Evolutionary conservation across 2,113 vertebrate genomes (phyloP), one percentile per base, ranked within the genome.

Genomic region (Microtus richardsoni): DNA sequence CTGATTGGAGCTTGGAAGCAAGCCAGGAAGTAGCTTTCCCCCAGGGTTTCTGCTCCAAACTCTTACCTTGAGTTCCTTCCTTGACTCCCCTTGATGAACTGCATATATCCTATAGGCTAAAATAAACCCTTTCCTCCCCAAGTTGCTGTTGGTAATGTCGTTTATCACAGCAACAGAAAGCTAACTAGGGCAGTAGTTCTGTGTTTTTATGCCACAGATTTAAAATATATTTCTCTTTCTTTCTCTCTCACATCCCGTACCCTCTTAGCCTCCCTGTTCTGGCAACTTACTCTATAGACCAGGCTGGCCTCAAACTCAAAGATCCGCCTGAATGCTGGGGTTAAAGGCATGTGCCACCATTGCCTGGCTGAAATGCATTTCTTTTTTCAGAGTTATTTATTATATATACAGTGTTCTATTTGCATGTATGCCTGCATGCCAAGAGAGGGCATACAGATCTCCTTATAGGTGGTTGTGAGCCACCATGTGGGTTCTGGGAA

Each of bases 201-300:
- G 36, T 73, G 78, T 66, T 96, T 96, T 87, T 86, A 71, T 95
- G 83, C 22, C 88, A 13, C 66, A 71, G 33, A 91, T 62, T 64
- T 85, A 39, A 84, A 30, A 62, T 62, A 14, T 44, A 8, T 30
- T 64, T 82, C 54, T 60, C 36, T 36, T 80, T 58, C 12, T n/a
- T 71, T 17, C 16, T 70, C 33, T 36, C 33, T 58, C 54, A 58
- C 54, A 58, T 19, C 19, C 54, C 54, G 17, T 58, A 58, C 54
- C 54, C 54, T 58, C 19, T 58, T 58, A 58, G 58, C 58, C 58
- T 58, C 19, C 58, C 19, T 58, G 19, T 58, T 58, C 58, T 58
- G 19, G 6, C 58, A 58, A 58, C 58, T 21, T 58, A 58, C 5
- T 41, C 71, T 74, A 33, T 30, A 62, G n/a, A 28, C 14, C 36